Conservation (phyloP, 2,797 vertebrate species). For the Urophycis tenuis region DNA sequence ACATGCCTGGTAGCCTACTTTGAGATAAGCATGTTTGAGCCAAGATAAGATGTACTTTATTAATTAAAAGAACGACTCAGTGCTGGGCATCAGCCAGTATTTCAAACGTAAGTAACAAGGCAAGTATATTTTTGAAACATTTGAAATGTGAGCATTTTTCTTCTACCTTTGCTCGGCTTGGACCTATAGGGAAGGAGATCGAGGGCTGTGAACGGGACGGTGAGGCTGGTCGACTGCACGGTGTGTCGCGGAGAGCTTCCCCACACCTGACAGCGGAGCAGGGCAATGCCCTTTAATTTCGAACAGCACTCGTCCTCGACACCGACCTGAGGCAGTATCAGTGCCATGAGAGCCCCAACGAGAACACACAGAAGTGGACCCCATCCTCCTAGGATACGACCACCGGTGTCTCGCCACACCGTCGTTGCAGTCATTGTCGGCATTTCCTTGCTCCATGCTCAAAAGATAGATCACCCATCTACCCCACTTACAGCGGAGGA, state of each 20-base stretch:
- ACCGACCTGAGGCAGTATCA: constrained; percentile 75
- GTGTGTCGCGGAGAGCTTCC: constrained; percentile 28
- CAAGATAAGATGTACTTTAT: background rate
- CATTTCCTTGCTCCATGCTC: constrained; percentile 44
- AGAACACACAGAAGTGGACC: constrained; percentile 71
- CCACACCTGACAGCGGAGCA: constrained; percentile 73
- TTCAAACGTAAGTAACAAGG: background rate
- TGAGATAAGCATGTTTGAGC: background rate
- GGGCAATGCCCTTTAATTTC: constrained; percentile 69
- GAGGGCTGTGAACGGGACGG: constrained; percentile 72
- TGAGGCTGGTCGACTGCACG: constrained; percentile 79
- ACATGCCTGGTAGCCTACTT: background rate
- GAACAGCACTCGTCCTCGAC: constrained; percentile 55
- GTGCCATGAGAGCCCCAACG: constrained; percentile 73
- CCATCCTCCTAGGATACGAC: constrained; percentile 74
- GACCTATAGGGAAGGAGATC: constrained; percentile 75
- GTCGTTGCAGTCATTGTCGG: constrained; percentile 59
- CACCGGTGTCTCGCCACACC: constrained; percentile 53
- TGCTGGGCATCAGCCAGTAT: no score
- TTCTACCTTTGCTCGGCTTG: constrained; percentile 78
- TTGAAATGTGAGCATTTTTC: background rate
- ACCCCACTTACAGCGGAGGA: constrained; percentile 18
- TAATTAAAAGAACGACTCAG: no score
- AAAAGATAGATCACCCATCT: constrained; percentile 39
- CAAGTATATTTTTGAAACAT: background rate